phyloP scores from a whole-genome alignment of 1,140 invertebrate genomes.

The Marisa cornuarietis region DNA sequence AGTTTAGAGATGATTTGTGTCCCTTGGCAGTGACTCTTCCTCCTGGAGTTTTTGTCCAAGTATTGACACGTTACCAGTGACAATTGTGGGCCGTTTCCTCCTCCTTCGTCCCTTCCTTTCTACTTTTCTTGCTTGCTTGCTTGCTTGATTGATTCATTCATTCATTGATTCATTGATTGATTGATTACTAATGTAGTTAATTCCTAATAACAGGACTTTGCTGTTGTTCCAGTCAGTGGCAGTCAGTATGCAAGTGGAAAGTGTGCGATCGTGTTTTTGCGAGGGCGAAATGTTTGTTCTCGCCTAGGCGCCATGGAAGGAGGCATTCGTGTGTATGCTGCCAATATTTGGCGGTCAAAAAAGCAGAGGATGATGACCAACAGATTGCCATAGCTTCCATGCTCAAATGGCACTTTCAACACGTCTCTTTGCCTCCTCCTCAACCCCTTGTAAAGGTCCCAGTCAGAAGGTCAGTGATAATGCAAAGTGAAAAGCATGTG shows the following conservation, averaged over 20 bases:
- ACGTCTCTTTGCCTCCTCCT: neutral
- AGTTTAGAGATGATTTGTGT: no score
- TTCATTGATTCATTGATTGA: no score
- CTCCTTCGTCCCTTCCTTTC: neutral
- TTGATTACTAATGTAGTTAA: no score
- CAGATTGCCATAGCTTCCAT: constrained; percentile 20
- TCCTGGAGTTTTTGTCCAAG: no score
- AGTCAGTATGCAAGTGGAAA: constrained; percentile 3
- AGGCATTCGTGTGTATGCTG: constrained; percentile 4
- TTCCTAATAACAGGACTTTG: no score
- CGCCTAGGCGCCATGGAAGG: neutral
- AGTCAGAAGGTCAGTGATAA: neutral
- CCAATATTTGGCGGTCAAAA: constrained; percentile 13
- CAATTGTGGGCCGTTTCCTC: no score
- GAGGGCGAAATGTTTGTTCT: constrained; percentile 4
- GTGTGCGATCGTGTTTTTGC: constrained; percentile 7
- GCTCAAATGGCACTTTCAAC: constrained; percentile 10
- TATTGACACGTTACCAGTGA: no score
- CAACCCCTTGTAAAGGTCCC: neutral
- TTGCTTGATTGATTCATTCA: no score
- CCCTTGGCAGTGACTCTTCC: no score
- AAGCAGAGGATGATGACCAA: constrained; percentile 13
- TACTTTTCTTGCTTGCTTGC: neutral
- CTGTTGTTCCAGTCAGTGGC: no score
- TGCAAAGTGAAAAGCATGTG: neutral